Conservation (phyloP, 2,888 invertebrate genomes). For the Entomobrya multifasciata region DNA sequence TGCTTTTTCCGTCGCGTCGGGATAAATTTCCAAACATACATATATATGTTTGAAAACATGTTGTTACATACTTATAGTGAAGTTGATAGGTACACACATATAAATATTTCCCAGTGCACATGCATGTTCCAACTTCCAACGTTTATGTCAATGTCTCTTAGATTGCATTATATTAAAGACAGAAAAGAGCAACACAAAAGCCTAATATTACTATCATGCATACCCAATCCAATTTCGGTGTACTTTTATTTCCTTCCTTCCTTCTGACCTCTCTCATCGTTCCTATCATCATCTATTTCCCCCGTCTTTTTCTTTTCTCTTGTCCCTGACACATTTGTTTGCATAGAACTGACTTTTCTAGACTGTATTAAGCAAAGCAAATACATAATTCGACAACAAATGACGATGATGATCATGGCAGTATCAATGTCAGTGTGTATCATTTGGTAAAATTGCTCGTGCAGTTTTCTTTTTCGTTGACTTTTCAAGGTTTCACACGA, state of each 20-base stretch:
- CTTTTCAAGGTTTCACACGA: slow-evolving; percentile 45
- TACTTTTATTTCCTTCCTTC: slow-evolving; percentile 21
- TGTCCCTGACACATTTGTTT: slow-evolving; percentile 47
- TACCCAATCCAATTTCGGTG: slow-evolving; percentile 9
- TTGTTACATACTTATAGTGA: no score
- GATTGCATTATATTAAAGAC: background rate
- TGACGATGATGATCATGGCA: background rate
- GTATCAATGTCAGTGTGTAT: slow-evolving; percentile 27
- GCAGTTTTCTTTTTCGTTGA: background rate
- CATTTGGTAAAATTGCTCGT: slow-evolving; percentile 3
- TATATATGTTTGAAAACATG: no score
- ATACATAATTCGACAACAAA: slow-evolving; percentile 5
- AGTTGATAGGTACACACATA: no score
- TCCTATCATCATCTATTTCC: background rate
- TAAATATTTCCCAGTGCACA: no score
- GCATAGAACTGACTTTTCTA: background rate
- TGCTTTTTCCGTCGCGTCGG: no score
- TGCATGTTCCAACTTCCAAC: no score
- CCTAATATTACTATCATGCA: background rate
- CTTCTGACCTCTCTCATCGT: background rate
- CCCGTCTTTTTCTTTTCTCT: background rate
- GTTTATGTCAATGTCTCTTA: background rate
- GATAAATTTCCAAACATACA: no score
- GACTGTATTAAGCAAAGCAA: background rate
- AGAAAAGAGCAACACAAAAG: background rate